These are phyloP conservation scores for Uloborus plumipes DNA, from an alignment of 2,888 invertebrate genomes.

Conservation along the genomic window DNA sequence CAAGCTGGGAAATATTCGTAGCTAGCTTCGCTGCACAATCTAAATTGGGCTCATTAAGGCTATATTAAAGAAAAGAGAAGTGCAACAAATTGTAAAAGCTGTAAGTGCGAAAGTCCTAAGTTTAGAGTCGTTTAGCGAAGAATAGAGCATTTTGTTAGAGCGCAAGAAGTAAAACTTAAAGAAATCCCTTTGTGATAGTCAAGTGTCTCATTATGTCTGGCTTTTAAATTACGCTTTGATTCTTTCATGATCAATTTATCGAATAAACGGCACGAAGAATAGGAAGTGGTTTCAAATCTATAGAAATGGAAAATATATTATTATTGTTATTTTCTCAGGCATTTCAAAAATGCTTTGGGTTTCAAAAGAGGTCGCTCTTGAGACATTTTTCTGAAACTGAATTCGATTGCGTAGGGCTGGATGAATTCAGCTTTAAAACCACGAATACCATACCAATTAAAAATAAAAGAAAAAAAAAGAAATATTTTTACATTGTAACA, in stretches of 20 bases:
- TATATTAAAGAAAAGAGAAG: constrained; percentile 19
- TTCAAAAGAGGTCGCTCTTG: too few relatives aligned
- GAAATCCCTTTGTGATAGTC: constrained; percentile 43
- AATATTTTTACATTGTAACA: too few relatives aligned
- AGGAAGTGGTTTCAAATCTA: constrained; percentile 22
- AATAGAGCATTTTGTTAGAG: constrained; percentile 42
- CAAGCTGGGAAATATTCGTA: constrained; percentile 16
- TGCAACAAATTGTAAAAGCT: constrained; percentile 31
- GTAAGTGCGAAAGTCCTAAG: constrained; percentile 33
- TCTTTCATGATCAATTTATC: constrained; percentile 46
- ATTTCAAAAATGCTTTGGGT: constrained; percentile 3
- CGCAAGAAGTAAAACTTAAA: constrained; percentile 24
- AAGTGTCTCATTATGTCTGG: constrained; percentile 50
- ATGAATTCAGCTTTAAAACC: too few relatives aligned
- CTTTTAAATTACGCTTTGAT: constrained; percentile 54
- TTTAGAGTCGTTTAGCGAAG: constrained; percentile 35
- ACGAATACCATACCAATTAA: too few relatives aligned
- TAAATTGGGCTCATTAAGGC: constrained; percentile 41
- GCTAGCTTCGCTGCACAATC: constrained; percentile 19
- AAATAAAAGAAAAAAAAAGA: too few relatives aligned
- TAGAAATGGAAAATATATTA: constrained; percentile 43
- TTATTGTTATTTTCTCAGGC: constrained; percentile 30
- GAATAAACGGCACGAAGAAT: constrained; percentile 21
- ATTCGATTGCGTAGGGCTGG: too few relatives aligned
- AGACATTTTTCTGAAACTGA: too few relatives aligned